Percentiles rank a stretch among this genome's conserved stretches.
These are phyloP conservation scores for Carterocephalus palaemon DNA, from an alignment of 2,888 invertebrate species.

Conservation along the genomic window DNA sequence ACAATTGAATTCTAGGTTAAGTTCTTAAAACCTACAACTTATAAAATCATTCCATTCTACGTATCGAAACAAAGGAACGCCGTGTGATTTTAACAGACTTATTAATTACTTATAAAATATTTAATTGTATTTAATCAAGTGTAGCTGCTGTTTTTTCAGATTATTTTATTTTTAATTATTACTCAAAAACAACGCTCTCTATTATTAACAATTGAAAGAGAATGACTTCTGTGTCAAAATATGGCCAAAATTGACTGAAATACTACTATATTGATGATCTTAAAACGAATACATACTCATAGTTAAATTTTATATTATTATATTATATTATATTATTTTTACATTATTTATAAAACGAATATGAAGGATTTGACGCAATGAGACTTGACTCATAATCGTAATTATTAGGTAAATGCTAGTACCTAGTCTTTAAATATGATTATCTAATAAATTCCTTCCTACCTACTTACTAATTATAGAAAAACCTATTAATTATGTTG, in stretches of 20 bases:
- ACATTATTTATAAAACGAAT: constrained; percentile 21
- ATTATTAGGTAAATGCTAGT: constrained; percentile 27
- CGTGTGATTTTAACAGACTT: constrained; percentile 1
- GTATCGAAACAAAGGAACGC: background rate
- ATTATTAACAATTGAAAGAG: background rate
- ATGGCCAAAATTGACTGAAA: constrained; percentile 28
- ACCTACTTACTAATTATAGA: background rate
- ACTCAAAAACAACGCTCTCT: no score
- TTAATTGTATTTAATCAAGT: no score
- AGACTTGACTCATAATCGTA: constrained; percentile 27
- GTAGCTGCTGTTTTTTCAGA: no score
- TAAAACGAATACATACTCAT: constrained; percentile 29
- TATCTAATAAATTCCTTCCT: no score
- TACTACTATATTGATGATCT: constrained; percentile 16
- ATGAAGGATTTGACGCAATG: constrained; percentile 38
- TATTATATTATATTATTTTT: constrained; percentile 19
- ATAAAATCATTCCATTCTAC: background rate
- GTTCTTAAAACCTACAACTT: constrained; percentile 3
- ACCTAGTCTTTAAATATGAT: constrained; percentile 25
- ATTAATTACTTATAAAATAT: background rate
- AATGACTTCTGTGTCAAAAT: constrained; percentile 29
- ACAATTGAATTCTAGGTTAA: constrained; percentile 23
- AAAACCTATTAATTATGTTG: background rate
- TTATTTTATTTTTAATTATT: no score
- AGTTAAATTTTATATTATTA: constrained; percentile 10